Percentiles rank a stretch among this genome's conserved stretches.
These are phyloP conservation scores for Labeo calbasu DNA, from an alignment of 2,797 vertebrate species.

Conservation along the genomic window DNA sequence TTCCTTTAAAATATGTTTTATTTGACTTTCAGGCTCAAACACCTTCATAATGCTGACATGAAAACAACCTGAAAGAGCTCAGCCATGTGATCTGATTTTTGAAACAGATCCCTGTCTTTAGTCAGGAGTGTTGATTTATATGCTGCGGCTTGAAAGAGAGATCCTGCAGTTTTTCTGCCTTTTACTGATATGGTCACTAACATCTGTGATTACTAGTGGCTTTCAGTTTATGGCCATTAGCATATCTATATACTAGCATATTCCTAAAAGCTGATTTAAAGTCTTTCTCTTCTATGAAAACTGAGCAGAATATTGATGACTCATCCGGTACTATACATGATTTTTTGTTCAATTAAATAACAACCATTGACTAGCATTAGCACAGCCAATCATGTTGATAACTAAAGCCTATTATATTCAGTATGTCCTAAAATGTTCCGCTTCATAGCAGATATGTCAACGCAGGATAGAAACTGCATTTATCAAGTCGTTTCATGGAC, in stretches of 20 bases:
- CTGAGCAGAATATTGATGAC: background rate
- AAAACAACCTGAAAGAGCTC: background rate
- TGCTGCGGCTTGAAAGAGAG: background rate
- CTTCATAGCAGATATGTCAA: background rate
- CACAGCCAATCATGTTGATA: background rate
- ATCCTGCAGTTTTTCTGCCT: background rate
- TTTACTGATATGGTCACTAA: background rate
- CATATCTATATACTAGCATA: background rate
- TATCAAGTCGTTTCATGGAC: background rate
- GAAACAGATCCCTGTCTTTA: background rate
- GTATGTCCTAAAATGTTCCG: background rate
- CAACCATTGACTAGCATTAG: background rate
- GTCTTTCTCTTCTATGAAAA: background rate
- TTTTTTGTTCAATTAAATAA: background rate
- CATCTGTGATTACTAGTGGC: background rate
- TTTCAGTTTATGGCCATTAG: background rate
- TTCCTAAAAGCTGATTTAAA: background rate
- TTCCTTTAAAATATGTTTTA: background rate
- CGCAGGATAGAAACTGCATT: background rate
- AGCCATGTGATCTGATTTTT: constrained; percentile 10
- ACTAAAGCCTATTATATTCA: background rate
- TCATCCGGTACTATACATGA: background rate
- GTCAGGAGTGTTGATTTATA: background rate
- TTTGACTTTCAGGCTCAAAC: constrained; percentile 17
- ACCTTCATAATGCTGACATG: constrained; percentile 16